phyloP scores from a whole-genome alignment of 2,113 vertebrate species.

The Eublepharis macularius region DNA sequence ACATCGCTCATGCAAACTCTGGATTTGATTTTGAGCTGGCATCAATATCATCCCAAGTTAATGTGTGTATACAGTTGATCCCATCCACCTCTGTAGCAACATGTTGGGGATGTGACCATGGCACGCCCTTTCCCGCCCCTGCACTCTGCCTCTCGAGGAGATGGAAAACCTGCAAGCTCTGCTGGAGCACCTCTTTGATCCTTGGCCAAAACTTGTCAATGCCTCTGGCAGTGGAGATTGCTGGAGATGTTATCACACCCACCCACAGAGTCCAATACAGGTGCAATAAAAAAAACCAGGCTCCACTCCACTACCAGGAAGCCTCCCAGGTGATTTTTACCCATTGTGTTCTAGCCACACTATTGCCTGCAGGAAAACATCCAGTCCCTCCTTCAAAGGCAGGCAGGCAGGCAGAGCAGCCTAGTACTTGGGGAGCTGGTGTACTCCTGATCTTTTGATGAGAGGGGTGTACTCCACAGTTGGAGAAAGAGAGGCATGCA shows the following conservation, averaged over 20 bases:
- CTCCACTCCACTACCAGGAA: neutral
- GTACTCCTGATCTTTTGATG: too few relatives aligned
- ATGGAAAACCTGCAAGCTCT: neutral
- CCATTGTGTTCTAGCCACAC: too few relatives aligned
- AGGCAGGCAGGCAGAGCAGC: too few relatives aligned
- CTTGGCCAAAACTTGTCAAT: neutral
- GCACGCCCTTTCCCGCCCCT: neutral
- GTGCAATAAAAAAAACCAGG: neutral
- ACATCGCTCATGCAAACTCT: neutral
- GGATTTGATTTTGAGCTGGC: neutral
- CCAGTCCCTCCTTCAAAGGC: neutral
- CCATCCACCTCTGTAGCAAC: neutral
- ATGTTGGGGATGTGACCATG: neutral
- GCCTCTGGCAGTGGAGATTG: neutral
- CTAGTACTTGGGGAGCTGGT: too few relatives aligned
- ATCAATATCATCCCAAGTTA: too few relatives aligned
- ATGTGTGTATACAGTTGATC: too few relatives aligned
- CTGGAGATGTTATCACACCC: neutral
- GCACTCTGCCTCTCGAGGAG: neutral
- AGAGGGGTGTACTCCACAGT: too few relatives aligned
- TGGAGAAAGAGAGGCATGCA: too few relatives aligned
- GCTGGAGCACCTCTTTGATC: neutral
- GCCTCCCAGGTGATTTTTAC: neutral
- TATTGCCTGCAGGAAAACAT: neutral
- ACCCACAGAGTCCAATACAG: neutral